These are phyloP conservation scores for Brevimyrus niger DNA, from an alignment of 2,113 vertebrate species.

Conservation along the genomic window DNA sequence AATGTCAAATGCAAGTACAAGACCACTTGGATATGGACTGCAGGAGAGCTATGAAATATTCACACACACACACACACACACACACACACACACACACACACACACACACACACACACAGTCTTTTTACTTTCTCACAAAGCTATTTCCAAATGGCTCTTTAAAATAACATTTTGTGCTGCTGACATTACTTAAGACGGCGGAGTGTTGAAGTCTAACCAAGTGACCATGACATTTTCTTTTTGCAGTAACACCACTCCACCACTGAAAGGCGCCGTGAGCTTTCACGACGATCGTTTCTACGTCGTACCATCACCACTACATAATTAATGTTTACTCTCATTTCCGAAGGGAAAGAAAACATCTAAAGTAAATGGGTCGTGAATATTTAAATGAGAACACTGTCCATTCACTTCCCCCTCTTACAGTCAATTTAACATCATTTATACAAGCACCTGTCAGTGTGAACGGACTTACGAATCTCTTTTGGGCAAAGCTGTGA, in stretches of 20 bases:
- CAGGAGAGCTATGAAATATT: not conserved
- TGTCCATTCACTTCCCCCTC: not conserved
- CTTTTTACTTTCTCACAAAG: not conserved
- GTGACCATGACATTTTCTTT: not conserved
- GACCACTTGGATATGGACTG: not conserved
- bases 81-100: not conserved
- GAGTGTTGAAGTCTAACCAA: not conserved
- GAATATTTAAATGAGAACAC: conserved; percentile 1
- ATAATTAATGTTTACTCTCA: not conserved
- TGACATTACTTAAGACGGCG: too few species aligned
- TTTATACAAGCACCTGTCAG: not conserved
- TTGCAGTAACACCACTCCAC: not conserved
- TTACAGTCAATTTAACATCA: conserved; percentile 1
- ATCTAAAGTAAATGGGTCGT: not conserved
- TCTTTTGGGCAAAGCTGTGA: not conserved
- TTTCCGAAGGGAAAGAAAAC: not conserved
- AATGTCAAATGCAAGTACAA: not conserved
- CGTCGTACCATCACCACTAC: not conserved
- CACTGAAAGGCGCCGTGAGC: conserved; percentile 11
- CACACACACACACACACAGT: not conserved
- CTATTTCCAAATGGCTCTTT: not conserved
- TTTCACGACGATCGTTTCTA: not conserved
- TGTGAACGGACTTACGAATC: not conserved
- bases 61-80: not conserved
- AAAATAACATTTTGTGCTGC: not conserved